Conservation (phyloP, 2,113 vertebrate genomes). For the Elephas maximus region DNA sequence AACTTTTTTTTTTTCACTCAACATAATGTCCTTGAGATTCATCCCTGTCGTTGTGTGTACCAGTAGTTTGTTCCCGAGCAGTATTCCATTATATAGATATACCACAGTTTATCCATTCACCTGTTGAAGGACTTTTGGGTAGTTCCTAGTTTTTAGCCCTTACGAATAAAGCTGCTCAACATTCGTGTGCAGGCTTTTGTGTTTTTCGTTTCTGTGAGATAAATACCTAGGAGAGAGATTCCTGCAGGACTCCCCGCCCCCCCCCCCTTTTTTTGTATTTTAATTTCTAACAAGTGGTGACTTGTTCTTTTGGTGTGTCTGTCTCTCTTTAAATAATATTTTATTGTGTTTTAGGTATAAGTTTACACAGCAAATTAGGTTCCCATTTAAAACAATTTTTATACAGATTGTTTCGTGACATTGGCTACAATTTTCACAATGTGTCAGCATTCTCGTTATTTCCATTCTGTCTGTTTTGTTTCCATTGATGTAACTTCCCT, state of each 20-base stretch:
- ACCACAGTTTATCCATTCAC: not conserved
- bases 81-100: not conserved
- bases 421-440: not conserved
- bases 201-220: not conserved
- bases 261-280: not conserved
- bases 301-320: not conserved
- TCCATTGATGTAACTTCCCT: not conserved
- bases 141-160: conserved; percentile 1
- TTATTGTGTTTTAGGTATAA: not conserved
- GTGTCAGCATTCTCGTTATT: not conserved
- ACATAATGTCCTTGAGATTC: not conserved
- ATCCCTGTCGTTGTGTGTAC: not conserved
- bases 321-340: too few relatives aligned
- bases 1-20: not conserved
- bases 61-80: not conserved
- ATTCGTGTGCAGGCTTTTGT: not conserved
- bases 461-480: not conserved
- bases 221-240: not conserved
- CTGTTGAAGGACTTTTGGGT: not conserved
- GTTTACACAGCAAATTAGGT: not conserved
- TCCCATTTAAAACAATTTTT: not conserved
- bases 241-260: not conserved
- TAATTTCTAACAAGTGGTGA: not conserved
- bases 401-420: not conserved
- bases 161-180: not conserved